Percentiles rank a stretch among this genome's conserved stretches.
phyloP scores from a whole-genome alignment of 2,113 vertebrate genomes.

The Pseudopodoces humilis region DNA sequence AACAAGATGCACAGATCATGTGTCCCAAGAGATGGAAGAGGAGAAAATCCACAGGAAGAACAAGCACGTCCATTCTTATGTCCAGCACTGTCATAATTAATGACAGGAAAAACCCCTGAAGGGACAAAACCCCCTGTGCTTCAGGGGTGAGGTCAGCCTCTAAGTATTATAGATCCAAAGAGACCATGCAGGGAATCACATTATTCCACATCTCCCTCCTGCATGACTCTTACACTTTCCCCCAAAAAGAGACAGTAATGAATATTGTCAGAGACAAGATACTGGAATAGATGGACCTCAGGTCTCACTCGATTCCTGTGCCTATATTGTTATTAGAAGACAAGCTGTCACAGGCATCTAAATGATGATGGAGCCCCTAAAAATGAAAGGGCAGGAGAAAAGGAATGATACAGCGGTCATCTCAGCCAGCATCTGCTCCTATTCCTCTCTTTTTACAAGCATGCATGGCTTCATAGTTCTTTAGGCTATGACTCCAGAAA shows the following conservation, averaged over 20 bases:
- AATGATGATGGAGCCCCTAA: not conserved
- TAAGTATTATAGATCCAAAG: conserved; percentile 28
- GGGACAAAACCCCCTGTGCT: not conserved
- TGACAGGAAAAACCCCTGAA: not conserved
- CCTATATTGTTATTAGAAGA: not conserved
- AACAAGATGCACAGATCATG: not conserved
- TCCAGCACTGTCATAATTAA: conserved; percentile 36
- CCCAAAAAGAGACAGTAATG: conserved; percentile 5
- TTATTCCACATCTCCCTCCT: not conserved
- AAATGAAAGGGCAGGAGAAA: not conserved
- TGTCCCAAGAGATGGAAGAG: not conserved
- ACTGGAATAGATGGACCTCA: conserved; percentile 1
- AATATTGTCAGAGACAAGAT: conserved; percentile 45
- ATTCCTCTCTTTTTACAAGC: not conserved
- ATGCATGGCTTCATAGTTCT: not conserved
- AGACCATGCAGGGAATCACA: conserved; percentile 17
- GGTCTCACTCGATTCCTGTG: not conserved
- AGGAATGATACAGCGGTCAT: not conserved
- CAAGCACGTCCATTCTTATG: not conserved
- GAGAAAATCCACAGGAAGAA: not conserved
- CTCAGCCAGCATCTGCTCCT: not conserved
- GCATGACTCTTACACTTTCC: not conserved
- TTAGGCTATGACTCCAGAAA: not conserved
- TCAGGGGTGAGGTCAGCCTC: conserved; percentile 23
- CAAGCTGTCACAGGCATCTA: conserved; percentile 1